These are phyloP conservation scores for Heterocephalus glaber DNA, from an alignment of 2,113 vertebrate genomes.

Conservation along the genomic window DNA sequence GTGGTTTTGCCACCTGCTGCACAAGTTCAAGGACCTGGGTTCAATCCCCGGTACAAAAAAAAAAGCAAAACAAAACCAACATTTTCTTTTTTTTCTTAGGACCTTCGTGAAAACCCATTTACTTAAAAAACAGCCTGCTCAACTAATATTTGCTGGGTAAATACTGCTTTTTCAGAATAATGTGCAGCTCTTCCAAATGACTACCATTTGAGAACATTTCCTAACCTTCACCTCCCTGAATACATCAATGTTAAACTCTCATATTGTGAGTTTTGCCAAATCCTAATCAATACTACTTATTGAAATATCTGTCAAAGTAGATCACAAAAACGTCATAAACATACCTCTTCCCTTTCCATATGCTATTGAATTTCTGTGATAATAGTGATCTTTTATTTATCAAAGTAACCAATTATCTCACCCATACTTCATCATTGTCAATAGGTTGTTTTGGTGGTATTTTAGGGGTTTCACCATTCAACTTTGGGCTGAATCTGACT, in stretches of 20 bases:
- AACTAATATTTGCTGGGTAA: background rate
- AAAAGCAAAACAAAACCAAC: too few species aligned
- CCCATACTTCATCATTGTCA: background rate
- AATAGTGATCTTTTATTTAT: background rate
- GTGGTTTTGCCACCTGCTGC: too few species aligned
- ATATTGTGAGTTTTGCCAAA: background rate
- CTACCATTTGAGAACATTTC: background rate
- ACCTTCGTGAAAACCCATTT: background rate
- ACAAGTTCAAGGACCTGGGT: too few species aligned
- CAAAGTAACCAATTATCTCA: background rate
- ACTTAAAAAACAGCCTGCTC: background rate
- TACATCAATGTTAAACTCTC: background rate
- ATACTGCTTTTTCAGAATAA: conserved; percentile 6
- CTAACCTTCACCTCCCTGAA: background rate
- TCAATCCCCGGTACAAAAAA: too few species aligned
- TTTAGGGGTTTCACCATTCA: background rate
- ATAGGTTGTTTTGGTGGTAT: background rate
- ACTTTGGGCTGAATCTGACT: background rate
- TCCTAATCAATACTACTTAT: background rate
- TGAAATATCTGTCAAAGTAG: background rate
- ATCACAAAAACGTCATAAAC: background rate
- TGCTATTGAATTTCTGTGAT: background rate
- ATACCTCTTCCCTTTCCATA: background rate
- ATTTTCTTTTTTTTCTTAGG: background rate
- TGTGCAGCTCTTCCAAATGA: background rate